phyloP scores from a whole-genome alignment of 2,113 vertebrate genomes.

The Tenrec ecaudatus region DNA sequence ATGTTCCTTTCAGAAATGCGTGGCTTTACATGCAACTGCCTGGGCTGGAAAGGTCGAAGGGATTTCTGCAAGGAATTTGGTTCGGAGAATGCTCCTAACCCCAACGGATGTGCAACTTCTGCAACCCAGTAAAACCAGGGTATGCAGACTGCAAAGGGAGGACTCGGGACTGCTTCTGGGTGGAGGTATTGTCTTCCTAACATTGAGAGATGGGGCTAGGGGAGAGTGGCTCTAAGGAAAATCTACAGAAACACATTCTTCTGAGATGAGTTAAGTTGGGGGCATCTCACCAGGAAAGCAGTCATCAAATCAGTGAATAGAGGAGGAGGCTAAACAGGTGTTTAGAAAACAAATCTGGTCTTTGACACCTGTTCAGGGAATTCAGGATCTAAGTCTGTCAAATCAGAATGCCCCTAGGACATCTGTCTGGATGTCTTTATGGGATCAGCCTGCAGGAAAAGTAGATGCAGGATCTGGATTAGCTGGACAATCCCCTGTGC shows the following conservation, averaged over 20 bases:
- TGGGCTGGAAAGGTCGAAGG: conserved; percentile 11
- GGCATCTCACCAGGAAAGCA: neutral
- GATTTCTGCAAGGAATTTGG: neutral
- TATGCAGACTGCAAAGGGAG: no score
- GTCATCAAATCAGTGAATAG: neutral
- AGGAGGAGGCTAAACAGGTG: neutral
- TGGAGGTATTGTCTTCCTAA: neutral
- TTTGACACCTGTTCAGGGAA: neutral
- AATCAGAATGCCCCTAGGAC: neutral
- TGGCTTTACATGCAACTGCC: neutral
- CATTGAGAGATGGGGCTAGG: no score
- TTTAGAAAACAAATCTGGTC: conserved; percentile 12
- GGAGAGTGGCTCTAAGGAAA: neutral
- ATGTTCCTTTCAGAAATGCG: neutral
- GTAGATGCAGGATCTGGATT: no score
- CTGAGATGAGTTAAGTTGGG: neutral
- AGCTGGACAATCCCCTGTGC: no score
- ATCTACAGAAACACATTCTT: neutral
- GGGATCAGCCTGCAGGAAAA: no score
- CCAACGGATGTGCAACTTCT: neutral
- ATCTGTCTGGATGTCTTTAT: no score
- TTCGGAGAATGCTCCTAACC: neutral
- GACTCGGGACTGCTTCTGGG: neutral
- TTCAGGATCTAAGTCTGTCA: neutral
- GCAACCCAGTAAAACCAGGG: neutral